These are phyloP conservation scores for Natator depressus DNA, from an alignment of 2,113 vertebrate genomes.

Conservation along the genomic window DNA sequence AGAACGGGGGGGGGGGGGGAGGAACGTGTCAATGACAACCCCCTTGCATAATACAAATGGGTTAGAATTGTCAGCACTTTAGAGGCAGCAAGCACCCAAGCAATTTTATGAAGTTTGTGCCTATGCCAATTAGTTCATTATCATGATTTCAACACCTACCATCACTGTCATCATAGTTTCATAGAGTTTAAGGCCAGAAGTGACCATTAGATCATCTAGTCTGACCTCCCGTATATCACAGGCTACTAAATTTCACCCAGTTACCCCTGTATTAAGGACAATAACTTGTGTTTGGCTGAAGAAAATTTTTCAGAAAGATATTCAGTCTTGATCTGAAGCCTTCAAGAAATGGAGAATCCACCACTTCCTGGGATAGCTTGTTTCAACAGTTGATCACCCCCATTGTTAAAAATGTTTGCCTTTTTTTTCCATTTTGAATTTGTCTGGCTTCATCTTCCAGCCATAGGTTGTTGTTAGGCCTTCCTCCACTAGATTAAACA, in stretches of 20 bases:
- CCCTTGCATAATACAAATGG: not conserved
- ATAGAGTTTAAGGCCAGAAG: not conserved
- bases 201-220: not conserved
- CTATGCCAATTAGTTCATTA: not conserved
- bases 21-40: not conserved
- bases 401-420: not conserved
- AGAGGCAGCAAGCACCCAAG: not conserved
- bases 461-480: not conserved
- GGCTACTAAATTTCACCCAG: not conserved
- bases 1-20: not conserved
- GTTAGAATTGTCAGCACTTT: not conserved
- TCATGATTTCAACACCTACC: not conserved
- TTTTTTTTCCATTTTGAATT: not conserved
- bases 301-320: not conserved
- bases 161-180: not conserved
- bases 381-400: not conserved
- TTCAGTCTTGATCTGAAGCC: not conserved
- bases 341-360: not conserved
- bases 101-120: not conserved
- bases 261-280: not conserved
- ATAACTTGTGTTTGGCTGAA: not conserved
- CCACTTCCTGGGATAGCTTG: not conserved
- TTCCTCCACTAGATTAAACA: not conserved
- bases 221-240: not conserved
- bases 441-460: not conserved